Evolutionary conservation across 1,140 invertebrate species (phyloP).

Genomic region (Magallana gigas): DNA sequence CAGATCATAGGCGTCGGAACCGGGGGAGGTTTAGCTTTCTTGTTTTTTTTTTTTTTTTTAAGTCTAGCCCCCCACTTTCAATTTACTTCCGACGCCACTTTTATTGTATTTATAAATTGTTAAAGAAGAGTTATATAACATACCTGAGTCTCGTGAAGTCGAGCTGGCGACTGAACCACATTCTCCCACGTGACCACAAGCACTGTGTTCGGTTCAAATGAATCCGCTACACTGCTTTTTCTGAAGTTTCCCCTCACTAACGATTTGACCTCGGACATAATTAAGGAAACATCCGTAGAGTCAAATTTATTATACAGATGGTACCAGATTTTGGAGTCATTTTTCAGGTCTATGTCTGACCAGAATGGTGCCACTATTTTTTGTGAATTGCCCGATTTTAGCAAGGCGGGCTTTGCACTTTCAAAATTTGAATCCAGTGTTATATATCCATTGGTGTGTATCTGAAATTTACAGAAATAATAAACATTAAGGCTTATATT

Average conservation of each 20-base stretch:
- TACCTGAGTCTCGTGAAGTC: neutral
- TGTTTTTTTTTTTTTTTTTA: no score
- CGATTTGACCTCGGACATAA: neutral
- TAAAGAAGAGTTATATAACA: no score
- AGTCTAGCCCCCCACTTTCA: no score
- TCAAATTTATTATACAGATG: slow-evolving; percentile 46
- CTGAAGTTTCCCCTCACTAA: slow-evolving; percentile 15
- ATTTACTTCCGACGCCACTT: no score
- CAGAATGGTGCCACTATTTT: slow-evolving; percentile 50
- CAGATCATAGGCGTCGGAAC: no score
- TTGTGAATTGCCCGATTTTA: slow-evolving; percentile 19
- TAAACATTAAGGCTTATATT: no score
- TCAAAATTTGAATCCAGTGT: slow-evolving; percentile 36
- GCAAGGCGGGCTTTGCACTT: neutral
- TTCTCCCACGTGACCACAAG: slow-evolving; percentile 49
- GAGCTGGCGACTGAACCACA: slow-evolving; percentile 18
- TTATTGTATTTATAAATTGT: no score
- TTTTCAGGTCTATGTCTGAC: neutral
- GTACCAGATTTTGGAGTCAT: slow-evolving; percentile 41
- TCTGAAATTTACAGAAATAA: slow-evolving; percentile 23
- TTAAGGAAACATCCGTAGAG: neutral
- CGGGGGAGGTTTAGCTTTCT: no score
- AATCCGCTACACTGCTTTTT: neutral
- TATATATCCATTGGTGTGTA: slow-evolving; percentile 48
- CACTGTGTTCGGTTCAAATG: slow-evolving; percentile 46